Base-by-base conservation (phyloP, 2,888 invertebrate genomes). In the Torymus auratus region DNA sequence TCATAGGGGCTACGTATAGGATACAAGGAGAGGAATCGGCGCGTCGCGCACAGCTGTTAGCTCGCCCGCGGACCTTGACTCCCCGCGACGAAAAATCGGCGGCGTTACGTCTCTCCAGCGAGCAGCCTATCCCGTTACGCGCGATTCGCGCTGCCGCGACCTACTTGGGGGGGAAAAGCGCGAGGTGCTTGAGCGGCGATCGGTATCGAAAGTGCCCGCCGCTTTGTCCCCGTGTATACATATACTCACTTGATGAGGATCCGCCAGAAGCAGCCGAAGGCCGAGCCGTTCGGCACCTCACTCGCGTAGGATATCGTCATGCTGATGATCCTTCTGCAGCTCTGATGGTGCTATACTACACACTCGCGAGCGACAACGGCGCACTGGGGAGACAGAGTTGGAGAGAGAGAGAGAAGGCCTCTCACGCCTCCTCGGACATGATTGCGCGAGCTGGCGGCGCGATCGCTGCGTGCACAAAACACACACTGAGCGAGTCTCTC, bases 221-320 rank as follows among this genome's bases (percentile, higher is more conserved):
- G 28, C 28, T 28, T 28, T 28, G 28, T 1, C 28, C 2, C 7
- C 5, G 3, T 28, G 28, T 28, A 17, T 55, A n/a, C 23, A 20
- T 62, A 15, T 70, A 93, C 96, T 95, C 92, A 96, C 96, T 96
- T 96, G 93, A 94, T 93, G 88, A 96, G 93, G 91, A 96, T 96
- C 92, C 95, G 94, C 96, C 96, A 97, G 92, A 97, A 97, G 92
- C 96, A 96, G 90, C 97, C 97, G 90, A 97, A 97, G 92, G 95
- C 96, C 93, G 96, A 96, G 90, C 96, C 96, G 91, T 97, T 97
- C 85, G 97, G 96, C 88, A 97, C 97, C 92, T 96, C 96, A 89
- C 96, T 96, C 87, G 96, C 96, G 92, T 97, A 97, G 80, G 96
- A 96, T 89, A 97, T 95, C 89, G 97, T 97, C 97, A 97, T 97